Percentiles rank a stretch among this genome's conserved stretches.
Evolutionary conservation across 1,140 invertebrate species (phyloP).

Genomic region (Drosophila pectinifera): DNA sequence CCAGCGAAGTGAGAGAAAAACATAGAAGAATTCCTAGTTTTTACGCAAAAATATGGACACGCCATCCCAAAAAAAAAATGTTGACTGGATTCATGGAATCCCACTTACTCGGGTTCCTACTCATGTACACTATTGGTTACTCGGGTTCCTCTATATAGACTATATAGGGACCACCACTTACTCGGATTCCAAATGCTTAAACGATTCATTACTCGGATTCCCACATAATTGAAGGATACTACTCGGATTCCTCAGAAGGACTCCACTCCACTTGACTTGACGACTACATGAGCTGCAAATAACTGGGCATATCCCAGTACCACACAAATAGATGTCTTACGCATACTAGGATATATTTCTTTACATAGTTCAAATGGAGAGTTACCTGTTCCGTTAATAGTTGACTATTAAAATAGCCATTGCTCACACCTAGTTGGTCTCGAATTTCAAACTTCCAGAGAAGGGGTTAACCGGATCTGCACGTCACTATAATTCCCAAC

Average conservation of each 20-base stretch:
- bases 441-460: no score
- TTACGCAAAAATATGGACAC: not conserved
- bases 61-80: not conserved
- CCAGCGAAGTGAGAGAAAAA: slow-evolving; percentile 4
- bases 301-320: not conserved
- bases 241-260: not conserved
- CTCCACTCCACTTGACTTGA: not conserved
- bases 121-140: not conserved
- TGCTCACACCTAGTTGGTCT: not conserved
- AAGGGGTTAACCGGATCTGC: no score
- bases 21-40: not conserved
- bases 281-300: not conserved
- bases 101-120: not conserved
- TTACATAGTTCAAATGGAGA: no score
- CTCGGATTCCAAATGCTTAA: not conserved
- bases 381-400: not conserved
- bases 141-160: not conserved
- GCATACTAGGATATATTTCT: no score
- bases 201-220: not conserved
- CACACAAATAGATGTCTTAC: no score
- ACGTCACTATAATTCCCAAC: no score
- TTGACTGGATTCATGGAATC: no score
- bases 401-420: not conserved
- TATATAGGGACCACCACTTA: not conserved
- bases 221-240: not conserved